Evolutionary conservation across 2,113 vertebrate genomes (phyloP).

Genomic region (Calypte anna): DNA sequence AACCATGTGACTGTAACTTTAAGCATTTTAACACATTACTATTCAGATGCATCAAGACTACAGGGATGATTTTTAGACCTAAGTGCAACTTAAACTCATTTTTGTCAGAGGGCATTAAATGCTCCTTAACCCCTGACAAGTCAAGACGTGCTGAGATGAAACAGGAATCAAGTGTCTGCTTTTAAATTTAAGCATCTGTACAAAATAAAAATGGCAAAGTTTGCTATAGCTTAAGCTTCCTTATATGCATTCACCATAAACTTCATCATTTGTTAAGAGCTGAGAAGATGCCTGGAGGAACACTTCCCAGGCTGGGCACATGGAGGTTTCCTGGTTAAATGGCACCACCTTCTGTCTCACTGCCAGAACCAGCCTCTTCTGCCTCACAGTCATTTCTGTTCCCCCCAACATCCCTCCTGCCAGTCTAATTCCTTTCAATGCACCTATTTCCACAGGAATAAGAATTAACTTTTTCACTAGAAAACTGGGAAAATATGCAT

Average conservation of each 20-base stretch:
- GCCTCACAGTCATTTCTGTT: neutral
- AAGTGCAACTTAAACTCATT: neutral
- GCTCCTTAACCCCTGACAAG: neutral
- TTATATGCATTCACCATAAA: rapidly evolving
- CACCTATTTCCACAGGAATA: neutral
- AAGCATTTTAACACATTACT: neutral
- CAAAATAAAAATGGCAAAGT: neutral
- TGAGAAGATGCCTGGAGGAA: neutral
- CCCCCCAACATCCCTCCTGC: neutral
- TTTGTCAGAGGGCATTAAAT: neutral
- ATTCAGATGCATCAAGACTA: neutral
- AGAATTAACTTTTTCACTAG: neutral
- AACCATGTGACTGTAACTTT: neutral
- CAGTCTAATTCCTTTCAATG: neutral
- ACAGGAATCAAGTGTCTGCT: rapidly evolving
- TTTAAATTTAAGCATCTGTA: neutral
- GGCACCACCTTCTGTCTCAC: constrained; percentile 22
- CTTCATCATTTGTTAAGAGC: rapidly evolving
- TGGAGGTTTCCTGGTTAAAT: neutral
- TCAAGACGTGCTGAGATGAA: neutral
- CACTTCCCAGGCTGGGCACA: rapidly evolving
- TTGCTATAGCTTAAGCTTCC: rapidly evolving
- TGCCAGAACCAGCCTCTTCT: too few species aligned
- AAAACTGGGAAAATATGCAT: neutral
- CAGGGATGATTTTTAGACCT: neutral